Evolutionary conservation across 2,113 vertebrate genomes (phyloP).

Genomic region (Charina bottae): DNA sequence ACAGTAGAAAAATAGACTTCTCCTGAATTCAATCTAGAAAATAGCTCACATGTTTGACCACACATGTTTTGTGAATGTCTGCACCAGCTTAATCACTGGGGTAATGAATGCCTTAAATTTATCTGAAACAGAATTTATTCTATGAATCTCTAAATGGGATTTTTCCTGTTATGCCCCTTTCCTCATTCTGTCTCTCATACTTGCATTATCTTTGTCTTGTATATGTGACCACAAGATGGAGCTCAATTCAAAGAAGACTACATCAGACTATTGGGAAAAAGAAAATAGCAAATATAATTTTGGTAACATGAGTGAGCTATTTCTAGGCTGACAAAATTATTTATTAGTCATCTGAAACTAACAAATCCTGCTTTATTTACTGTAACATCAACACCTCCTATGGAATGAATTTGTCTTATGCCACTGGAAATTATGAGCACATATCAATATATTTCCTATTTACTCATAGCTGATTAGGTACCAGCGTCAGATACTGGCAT

Average conservation of each 20-base stretch:
- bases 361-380: not conserved
- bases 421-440: rapidly evolving
- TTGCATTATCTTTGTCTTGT: not conserved
- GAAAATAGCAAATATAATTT: not conserved
- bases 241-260: slow-evolving; percentile 18
- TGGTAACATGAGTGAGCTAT: rapidly evolving
- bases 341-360: not conserved
- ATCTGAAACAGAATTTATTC: not conserved
- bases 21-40: not conserved
- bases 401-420: not conserved
- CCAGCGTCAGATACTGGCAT: not conserved
- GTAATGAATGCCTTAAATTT: not conserved
- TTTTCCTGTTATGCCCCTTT: not conserved
- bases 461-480: not conserved
- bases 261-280: rapidly evolving
- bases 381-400: rapidly evolving
- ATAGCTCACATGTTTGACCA: not conserved
- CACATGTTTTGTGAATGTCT: not conserved
- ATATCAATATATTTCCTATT: not conserved
- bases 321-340: not conserved
- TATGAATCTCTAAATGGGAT: not conserved
- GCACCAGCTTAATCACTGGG: not conserved
- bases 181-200: not conserved
- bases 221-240: slow-evolving; percentile 56
- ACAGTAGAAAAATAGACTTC: not conserved